Evolutionary conservation across 2,113 vertebrate species (phyloP), one percentile per base, ranked within the genome.

Genomic region (Eleginops maclovinus): DNA sequence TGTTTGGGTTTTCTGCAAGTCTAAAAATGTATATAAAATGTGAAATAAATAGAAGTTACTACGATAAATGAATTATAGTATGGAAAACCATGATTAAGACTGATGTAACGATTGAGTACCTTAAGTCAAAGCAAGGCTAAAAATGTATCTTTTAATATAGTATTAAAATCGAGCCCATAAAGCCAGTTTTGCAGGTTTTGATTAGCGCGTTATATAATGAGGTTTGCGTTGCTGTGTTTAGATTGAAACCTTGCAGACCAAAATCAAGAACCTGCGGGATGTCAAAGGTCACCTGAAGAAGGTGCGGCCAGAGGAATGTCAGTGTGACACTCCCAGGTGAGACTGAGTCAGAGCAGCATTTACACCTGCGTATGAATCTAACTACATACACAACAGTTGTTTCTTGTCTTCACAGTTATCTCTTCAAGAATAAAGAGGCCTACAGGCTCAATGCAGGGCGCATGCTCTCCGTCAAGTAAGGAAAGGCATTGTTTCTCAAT

Each of bases 241-340:
- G 97, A 99, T 99, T 26, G 97, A 99, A 95, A 99, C 97, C 1
- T 93, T 99, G 81, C 98, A 99, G 92, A 97, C 96, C 65, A 99
- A 98, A 94, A 98, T 99, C 60, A 99, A 99, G 92, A 98, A 99
- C 91, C 93, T 99, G 69, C 93, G 96, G 67, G 97, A 98, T 84
- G 97, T 99, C 64, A 96, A 97, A 93, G 97, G 96, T 65, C 97
- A 98, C 86, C 92, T 99, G 80, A 98, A 98, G 90, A 96, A 96
- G 86, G 96, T 96, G 80, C 93, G 97, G 17, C 97, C 97, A 3
- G 97, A 97, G 61, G 97, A 98, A 82, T 99, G 98, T 87, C 95
- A 97, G 13, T 99, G 98, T 75, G 94, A 94, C 89, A 92, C 92
- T 73, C 89, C 95, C 78, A 97, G 95, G 98, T 99, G 90, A 86